Evolutionary conservation across 2,888 invertebrate genomes (phyloP), one percentile per base, ranked within the genome.

Genomic region (Cyaniris semiargus): DNA sequence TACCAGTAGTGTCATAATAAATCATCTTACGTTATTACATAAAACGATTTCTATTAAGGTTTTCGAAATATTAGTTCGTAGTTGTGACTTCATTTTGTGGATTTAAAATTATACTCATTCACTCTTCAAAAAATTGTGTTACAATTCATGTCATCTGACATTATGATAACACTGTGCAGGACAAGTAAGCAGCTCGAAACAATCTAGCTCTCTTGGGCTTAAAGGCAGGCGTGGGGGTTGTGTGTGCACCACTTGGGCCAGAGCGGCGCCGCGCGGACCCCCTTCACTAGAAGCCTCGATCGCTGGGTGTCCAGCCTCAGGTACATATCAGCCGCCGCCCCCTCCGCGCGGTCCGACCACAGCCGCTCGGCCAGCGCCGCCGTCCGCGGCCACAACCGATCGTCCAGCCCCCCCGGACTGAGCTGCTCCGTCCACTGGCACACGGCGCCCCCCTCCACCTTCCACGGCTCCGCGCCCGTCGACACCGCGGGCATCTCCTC

Each of bases 391-490:
- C 97, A 98, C 84, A 98, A 91, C 84, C 97, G 95, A 81, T 96
- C 95, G 86, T 97, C 97, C 82, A 97, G 87, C 76, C 96, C 96
- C 76, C 95, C 95, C 83, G 96, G 95, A 79, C 96, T 96, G 66
- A 96, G 95, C 91, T 97, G 97, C 88, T 98, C 98, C 76, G 96
- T 96, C 98, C 98, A 98, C 83, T 97, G 94, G 80, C 97, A 97
- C 21, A 96, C 97, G 86, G 97, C 97, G 1, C 97, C 97, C 0
- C 98, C 98, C 76, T 96, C 88, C 75, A 93, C 84, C 15, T 86
- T 87, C 90, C 94, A 85, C 95, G 96, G 48, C 95, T 81, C 81
- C 56, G 81, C 82, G 21, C 82, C 84, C 0, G 80, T 80, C n/a
- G 81, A 78, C 76, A 80, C 77, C 96, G 70, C 95, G 72, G 83